phyloP scores from a whole-genome alignment of 2,888 invertebrate genomes.

The Xanthostigma xanthostigma region DNA sequence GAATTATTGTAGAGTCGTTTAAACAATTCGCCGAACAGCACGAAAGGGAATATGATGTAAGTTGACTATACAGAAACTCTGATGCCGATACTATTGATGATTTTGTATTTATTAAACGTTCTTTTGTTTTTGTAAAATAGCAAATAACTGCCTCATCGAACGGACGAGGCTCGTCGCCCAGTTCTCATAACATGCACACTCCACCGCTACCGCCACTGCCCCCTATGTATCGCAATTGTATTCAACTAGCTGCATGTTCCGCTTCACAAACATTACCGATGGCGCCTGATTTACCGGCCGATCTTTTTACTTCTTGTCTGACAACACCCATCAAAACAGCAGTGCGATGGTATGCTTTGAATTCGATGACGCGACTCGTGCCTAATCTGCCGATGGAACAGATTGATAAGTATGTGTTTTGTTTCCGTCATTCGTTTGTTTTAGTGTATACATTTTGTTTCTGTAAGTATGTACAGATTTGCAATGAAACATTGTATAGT shows the following conservation, averaged over 20 bases:
- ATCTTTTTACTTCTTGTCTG: constrained; percentile 92
- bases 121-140: background rate
- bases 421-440: too few species aligned
- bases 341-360: constrained; percentile 84
- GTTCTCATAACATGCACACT: background rate
- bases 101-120: background rate
- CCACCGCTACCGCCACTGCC: constrained; percentile 20
- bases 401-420: constrained; percentile 60
- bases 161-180: constrained; percentile 3
- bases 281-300: constrained; percentile 95
- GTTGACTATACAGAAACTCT: background rate
- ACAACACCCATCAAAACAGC: constrained; percentile 97
- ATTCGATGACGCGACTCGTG: constrained; percentile 66
- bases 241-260: constrained; percentile 92
- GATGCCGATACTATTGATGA: too few species aligned
- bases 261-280: constrained; percentile 89
- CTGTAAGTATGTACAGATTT: too few species aligned
- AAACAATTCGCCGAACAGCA: constrained; percentile 83
- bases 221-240: constrained; percentile 74
- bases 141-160: background rate
- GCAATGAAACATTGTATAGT: too few species aligned
- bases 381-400: constrained; percentile 70
- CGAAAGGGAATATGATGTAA: constrained; percentile 60
- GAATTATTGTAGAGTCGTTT: constrained; percentile 85
- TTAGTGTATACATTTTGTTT: constrained; percentile 20